Conservation (phyloP, 2,113 vertebrate genomes). For the Corythaeola cristata region DNA sequence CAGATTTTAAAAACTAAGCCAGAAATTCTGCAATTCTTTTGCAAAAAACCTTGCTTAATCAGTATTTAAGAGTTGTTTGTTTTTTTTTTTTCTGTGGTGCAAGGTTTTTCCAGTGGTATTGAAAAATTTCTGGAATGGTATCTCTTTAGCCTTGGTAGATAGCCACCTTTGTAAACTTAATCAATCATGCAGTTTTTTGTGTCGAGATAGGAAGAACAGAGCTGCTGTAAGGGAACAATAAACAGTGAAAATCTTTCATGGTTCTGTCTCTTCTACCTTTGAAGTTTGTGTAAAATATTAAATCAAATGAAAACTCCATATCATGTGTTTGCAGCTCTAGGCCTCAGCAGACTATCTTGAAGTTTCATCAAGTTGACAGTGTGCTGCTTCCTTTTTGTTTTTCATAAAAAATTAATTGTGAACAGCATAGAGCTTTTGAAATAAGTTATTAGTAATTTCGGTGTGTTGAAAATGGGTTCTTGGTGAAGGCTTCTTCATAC, state of each 20-base stretch:
- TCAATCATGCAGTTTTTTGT: neutral
- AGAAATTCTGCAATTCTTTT: neutral
- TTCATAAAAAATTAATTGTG: neutral
- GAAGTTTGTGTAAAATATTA: neutral
- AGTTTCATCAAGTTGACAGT: neutral
- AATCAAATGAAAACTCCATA: rapidly evolving
- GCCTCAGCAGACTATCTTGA: neutral
- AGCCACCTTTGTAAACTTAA: neutral
- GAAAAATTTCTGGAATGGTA: neutral
- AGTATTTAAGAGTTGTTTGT: neutral
- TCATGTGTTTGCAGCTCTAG: neutral
- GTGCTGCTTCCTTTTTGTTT: neutral
- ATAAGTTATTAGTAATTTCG: neutral
- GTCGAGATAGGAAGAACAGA: neutral
- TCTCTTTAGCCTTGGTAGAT: neutral
- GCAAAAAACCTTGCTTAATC: neutral
- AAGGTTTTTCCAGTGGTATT: neutral
- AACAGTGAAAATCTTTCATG: neutral
- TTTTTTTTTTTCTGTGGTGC: neutral
- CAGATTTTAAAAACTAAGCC: neutral
- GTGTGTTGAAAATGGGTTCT: neutral
- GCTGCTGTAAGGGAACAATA: neutral
- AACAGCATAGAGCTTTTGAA: neutral
- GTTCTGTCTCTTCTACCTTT: neutral
- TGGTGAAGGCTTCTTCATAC: neutral